Percentiles rank a stretch among this genome's conserved stretches.
Evolutionary conservation across 2,797 vertebrate genomes (phyloP).

Genomic region (Poeciliopsis paucimaculata): DNA sequence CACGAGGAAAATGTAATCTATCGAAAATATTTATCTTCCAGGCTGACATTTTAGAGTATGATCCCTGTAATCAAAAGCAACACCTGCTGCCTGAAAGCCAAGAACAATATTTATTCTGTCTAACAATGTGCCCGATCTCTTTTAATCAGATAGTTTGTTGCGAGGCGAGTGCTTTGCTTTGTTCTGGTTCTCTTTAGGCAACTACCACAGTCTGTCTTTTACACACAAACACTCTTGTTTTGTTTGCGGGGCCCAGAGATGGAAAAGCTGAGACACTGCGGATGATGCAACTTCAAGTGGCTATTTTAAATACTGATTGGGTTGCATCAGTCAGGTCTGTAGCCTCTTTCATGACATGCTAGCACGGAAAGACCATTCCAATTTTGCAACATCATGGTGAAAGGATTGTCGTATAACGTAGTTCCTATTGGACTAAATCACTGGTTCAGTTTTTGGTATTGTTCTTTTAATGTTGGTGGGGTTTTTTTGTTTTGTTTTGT

Average conservation of each 20-base stretch:
- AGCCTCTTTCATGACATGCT: conserved; percentile 5
- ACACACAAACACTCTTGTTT: conserved; percentile 48
- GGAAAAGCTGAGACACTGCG: conserved; percentile 73
- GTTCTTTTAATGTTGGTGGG: conserved; percentile 3
- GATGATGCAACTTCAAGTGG: conserved; percentile 56
- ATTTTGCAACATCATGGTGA: conserved; percentile 5
- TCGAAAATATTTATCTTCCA: conserved; percentile 22
- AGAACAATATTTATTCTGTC: conserved; percentile 52
- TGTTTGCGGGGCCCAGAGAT: conserved; percentile 65
- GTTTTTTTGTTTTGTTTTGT: not conserved
- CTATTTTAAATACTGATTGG: conserved; percentile 52
- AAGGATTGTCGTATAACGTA: conserved; percentile 8
- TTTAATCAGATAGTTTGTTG: conserved; percentile 30
- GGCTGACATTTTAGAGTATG: conserved; percentile 28
- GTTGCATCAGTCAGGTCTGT: conserved; percentile 49
- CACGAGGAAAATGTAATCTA: conserved; percentile 6
- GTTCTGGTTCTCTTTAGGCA: conserved; percentile 56
- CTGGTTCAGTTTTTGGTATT: conserved; percentile 15
- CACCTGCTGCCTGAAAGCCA: conserved; percentile 38
- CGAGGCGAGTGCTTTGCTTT: conserved; percentile 51
- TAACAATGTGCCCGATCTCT: conserved; percentile 53
- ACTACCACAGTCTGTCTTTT: conserved; percentile 62
- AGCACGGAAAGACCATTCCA: not conserved
- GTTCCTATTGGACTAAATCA: not conserved
- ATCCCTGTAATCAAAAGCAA: conserved; percentile 21